Evolutionary conservation across 2,797 vertebrate genomes (phyloP).

Genomic region (Stomatorhinus walkeri): DNA sequence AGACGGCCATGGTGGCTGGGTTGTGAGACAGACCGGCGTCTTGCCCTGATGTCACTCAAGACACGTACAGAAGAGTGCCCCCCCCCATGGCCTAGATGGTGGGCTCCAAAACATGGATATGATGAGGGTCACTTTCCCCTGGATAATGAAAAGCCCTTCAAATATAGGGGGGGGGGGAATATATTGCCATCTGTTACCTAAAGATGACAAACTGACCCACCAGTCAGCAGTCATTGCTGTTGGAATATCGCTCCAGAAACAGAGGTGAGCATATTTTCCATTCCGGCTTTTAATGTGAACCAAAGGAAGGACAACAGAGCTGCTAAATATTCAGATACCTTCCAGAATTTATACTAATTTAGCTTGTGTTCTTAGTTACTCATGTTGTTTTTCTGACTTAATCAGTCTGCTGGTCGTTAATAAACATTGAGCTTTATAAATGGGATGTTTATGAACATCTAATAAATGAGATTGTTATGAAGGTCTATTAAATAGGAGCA

Average conservation of each 20-base stretch:
- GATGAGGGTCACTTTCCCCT: background rate
- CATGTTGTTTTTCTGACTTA: background rate
- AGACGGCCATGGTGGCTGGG: background rate
- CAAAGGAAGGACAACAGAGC: background rate
- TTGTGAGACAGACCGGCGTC: background rate
- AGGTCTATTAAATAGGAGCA: background rate
- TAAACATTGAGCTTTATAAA: background rate
- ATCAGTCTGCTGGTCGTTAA: background rate
- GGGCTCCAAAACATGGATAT: background rate
- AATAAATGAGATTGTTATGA: background rate
- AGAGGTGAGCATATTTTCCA: background rate
- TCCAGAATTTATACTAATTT: background rate
- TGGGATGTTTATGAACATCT: background rate
- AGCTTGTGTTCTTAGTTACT: background rate
- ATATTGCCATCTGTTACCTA: conserved; percentile 1
- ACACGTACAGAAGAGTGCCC: background rate
- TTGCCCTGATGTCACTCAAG: conserved; percentile 1
- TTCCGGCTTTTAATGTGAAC: background rate
- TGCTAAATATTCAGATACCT: background rate
- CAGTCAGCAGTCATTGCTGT: background rate
- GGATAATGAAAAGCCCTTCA: background rate
- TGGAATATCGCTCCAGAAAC: background rate
- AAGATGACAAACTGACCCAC: conserved; percentile 5
- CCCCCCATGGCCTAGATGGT: background rate
- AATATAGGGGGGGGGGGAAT: background rate